Conservation (phyloP, 1,140 invertebrate species). For the Eulimnadia texana region DNA sequence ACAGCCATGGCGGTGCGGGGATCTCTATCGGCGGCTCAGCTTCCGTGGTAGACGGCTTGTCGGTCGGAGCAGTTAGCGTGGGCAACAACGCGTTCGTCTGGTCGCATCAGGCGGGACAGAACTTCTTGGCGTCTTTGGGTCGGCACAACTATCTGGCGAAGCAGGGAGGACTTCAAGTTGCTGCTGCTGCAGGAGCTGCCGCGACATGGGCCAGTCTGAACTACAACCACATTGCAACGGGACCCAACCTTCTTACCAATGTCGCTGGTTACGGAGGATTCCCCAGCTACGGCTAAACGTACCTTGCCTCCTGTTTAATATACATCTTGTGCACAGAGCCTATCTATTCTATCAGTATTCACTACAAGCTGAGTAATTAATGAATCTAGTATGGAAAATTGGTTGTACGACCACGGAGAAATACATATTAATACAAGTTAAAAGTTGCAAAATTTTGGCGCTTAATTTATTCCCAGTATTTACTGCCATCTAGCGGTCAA, state of each 20-base stretch:
- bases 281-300: constrained; percentile 7
- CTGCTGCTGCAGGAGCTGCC: not conserved
- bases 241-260: not conserved
- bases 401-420: no score
- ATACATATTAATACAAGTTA: no score
- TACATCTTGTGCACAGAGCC: no score
- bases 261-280: constrained; percentile 7
- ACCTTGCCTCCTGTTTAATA: no score
- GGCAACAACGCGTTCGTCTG: not conserved
- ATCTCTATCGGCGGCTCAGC: not conserved
- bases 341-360: no score
- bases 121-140: constrained; percentile 5
- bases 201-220: not conserved
- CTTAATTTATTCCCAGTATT: no score
- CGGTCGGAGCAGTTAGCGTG: not conserved
- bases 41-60: not conserved
- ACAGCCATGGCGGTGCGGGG: not conserved
- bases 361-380: no score
- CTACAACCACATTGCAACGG: not conserved
- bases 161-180: constrained; percentile 1
- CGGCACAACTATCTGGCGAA: not conserved
- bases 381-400: no score
- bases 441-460: no score
- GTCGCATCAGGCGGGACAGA: not conserved
- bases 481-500: no score